phyloP scores from a whole-genome alignment of 2,113 vertebrate species.

The Ailuropoda melanoleuca region DNA sequence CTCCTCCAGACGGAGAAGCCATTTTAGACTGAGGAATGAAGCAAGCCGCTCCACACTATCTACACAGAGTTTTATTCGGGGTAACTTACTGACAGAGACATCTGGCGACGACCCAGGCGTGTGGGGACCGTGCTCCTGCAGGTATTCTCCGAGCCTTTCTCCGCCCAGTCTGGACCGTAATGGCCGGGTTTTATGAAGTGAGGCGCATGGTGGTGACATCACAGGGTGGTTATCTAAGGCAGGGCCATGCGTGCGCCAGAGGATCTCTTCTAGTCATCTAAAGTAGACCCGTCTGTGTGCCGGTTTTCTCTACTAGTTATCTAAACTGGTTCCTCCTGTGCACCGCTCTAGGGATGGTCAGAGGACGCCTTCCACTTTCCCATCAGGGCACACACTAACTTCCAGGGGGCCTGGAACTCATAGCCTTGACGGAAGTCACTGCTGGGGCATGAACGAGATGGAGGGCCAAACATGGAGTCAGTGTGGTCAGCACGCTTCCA shows the following conservation, averaged over 20 bases:
- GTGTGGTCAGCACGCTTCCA: background rate
- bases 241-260: background rate
- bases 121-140: background rate
- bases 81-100: background rate
- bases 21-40: background rate
- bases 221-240: background rate
- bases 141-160: background rate
- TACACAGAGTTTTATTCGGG: background rate
- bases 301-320: background rate
- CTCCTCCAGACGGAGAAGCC: background rate
- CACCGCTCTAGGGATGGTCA: background rate
- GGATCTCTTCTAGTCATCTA: background rate
- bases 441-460: background rate
- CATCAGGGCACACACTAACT: background rate
- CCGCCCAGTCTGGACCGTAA: background rate
- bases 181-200: background rate
- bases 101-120: no score
- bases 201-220: background rate
- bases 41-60: background rate
- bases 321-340: background rate
- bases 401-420: background rate
- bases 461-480: background rate
- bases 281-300: background rate
- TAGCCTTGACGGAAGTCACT: background rate
- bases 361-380: background rate